A percentile compares a stretch with the other conserved stretches of the same genome.
Evolutionary conservation across 2,113 vertebrate genomes (phyloP).

Genomic region (Toxostoma redivivum): DNA sequence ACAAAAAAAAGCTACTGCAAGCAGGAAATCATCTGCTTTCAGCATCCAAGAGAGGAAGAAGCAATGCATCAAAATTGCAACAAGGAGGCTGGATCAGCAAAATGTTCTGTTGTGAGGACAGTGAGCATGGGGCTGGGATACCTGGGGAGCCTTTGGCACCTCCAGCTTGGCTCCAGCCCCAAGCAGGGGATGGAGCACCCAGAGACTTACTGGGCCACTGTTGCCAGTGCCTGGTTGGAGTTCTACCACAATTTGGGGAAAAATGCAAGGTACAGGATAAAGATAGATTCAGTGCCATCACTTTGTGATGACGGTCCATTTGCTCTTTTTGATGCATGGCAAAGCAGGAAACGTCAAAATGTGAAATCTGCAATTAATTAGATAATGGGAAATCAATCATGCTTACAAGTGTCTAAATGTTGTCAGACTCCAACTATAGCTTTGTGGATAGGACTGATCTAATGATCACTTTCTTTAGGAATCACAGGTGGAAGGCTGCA

Average conservation of each 20-base stretch:
- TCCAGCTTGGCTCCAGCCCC: background rate
- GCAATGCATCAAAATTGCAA: background rate
- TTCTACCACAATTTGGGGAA: background rate
- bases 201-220: background rate
- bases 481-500: background rate
- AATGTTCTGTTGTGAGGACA: background rate
- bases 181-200: background rate
- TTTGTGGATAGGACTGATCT: background rate
- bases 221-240: background rate
- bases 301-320: background rate
- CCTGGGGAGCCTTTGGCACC: background rate
- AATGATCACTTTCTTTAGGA: background rate
- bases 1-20: background rate
- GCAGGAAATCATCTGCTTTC: background rate
- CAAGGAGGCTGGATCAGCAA: background rate
- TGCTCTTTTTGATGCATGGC: background rate
- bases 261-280: background rate
- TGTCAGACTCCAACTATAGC: background rate
- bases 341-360: background rate
- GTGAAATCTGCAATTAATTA: constrained; percentile 6
- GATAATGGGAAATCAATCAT: constrained; percentile 23
- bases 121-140: background rate
- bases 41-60: background rate
- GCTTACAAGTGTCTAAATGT: background rate
- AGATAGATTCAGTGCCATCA: background rate